Base-by-base conservation (phyloP, 2,797 vertebrate genomes). In the Scarus forsteni region DNA sequence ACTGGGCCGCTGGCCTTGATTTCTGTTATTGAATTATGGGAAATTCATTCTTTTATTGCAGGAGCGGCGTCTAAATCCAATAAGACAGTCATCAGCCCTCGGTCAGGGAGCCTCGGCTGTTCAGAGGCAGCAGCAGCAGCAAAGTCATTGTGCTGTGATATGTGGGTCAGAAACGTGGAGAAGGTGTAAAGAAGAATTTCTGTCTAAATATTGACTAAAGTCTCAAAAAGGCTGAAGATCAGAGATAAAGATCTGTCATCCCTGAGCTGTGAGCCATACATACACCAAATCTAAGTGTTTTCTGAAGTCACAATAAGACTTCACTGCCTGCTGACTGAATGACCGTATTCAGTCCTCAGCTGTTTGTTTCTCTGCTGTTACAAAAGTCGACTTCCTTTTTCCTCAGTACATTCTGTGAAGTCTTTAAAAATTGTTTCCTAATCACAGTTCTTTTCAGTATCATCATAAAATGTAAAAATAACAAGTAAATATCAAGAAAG, bases 21-120 rank as follows among this genome's bases (percentile, higher is more conserved):
- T 89, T 86, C 79, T 77, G 35, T 88, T 87, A 94, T 93, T 82
- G 40, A 92, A 93, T 94, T 90, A 93, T 83, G 79, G 59, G 69
- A 78, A 87, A 89, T 89, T 79, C 84, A 87, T 92, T 90, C 59
- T 77, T 90, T 89, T 92, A 92, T 91, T 87, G 84, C 87, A 86
- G 84, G 77, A 88, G 87, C 59, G 79, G 83, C 79, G 56, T 69
- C 36, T 42, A 85, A 92, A 93, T 93, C 89, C 85, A 88, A 90
- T 92, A 82, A 91, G 60, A 65, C 71, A 56, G 45, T 80, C 83
- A 85, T 75, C 84, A 86, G 78, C 82, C 79, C 84, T 85, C 18
- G 68, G 60, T 68, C 48, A 36, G 57, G 9, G 9, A 63, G 70
- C 19, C 14, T 27, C 59, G 66, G 14, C 19, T 68, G 27, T 46